Conservation (phyloP, 2,113 vertebrate genomes). For the Calypte anna region DNA sequence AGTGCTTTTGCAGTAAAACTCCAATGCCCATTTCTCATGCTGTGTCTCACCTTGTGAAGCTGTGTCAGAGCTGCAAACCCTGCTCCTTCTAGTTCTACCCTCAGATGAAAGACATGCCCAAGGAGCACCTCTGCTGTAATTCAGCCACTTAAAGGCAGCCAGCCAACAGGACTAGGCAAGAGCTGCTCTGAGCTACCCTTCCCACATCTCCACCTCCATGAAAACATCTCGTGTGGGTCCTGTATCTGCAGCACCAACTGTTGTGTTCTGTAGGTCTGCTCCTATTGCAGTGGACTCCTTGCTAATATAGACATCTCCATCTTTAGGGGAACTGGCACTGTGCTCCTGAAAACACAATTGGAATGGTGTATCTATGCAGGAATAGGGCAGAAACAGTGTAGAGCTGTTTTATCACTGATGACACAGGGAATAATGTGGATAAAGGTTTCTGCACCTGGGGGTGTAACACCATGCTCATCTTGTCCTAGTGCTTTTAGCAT, state of each 20-base stretch:
- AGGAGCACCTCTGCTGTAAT: neutral
- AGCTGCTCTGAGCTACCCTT: neutral
- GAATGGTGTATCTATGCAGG: neutral
- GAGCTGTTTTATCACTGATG: neutral
- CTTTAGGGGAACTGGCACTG: neutral
- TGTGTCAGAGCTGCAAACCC: accelerated
- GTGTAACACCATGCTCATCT: accelerated
- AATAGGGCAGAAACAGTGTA: neutral
- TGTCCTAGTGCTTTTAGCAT: neutral
- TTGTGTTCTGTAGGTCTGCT: neutral
- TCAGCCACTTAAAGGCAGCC: neutral
- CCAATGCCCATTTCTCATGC: neutral
- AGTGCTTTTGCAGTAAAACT: neutral
- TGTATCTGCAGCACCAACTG: neutral
- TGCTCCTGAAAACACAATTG: neutral
- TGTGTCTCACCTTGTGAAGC: neutral
- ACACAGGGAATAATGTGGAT: neutral
- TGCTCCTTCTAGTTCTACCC: neutral
- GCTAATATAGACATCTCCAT: neutral
- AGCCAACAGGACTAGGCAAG: neutral
- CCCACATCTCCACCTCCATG: neutral
- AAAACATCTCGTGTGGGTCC: neutral
- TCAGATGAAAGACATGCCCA: neutral
- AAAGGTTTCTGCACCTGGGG: neutral
- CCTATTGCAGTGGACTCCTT: neutral